Base-by-base conservation (phyloP, 1,140 invertebrate species). In the Euschistus heros region DNA sequence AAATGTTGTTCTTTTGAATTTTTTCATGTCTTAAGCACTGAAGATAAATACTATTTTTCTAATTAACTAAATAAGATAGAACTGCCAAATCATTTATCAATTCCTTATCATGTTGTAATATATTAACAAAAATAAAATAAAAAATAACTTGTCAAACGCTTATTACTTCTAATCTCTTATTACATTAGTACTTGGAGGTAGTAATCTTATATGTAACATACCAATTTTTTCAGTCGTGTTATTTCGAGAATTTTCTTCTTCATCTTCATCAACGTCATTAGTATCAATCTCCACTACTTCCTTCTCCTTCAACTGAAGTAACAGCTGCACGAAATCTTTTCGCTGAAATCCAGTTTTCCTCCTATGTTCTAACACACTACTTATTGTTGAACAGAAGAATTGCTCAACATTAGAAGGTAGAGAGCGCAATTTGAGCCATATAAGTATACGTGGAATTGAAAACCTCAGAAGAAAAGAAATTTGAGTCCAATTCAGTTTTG, bases 301-400 rank as follows among this genome's bases (percentile, higher is more conserved):
- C 63, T 67, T 55, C 10, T 68, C 64, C 54, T 67, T 69, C 24
- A 72, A 50, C 18, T 71, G 62, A 2, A 72, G 67, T 44, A 73
- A 63, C 2, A 73, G 57, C 63, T 74, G 68, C 27, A 74, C 22
- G 62, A 74, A 76, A 59, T 81, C 80, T 18, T 77, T 77, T 30
- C 75, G 70, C n/a, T 68, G 71, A 0, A 73, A 69, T 46, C 76
- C 74, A 64, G 77, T 76, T 64, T 74, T 70, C 26, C 75, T 71
- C 50, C 79, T 70, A 20, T 75, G 72, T 30, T 76, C 70, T 0
- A 81, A 70, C 0, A 75, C 76, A 10, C 74, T 70, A 59, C 73
- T 63, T 4, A 83, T 79, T 3, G 81, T 74, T 26, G 69, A 68
- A 18, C 72, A 68, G 65, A 80, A 82, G 66, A 80, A 80, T 2